These are phyloP conservation scores for Campoplex capitator DNA, from an alignment of 2,888 invertebrate species.

Conservation along the genomic window DNA sequence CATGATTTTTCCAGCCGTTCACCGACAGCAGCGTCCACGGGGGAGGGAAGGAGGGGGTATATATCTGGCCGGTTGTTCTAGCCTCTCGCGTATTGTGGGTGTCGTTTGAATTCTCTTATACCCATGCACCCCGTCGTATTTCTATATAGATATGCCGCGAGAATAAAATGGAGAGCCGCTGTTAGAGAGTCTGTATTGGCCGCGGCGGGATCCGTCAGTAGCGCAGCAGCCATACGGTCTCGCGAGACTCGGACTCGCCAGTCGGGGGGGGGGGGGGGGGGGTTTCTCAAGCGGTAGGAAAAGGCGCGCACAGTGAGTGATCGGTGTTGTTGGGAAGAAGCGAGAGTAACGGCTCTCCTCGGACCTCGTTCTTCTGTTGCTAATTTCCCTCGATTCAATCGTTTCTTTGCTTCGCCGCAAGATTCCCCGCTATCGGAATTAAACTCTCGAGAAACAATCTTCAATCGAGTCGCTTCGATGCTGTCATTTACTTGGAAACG, in stretches of 20 bases:
- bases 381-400: neutral
- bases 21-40: neutral
- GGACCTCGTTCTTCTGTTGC: conserved; percentile 12
- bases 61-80: neutral
- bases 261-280: conserved; percentile 21
- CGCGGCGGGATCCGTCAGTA: conserved; percentile 22
- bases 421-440: neutral
- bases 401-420: neutral
- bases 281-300: conserved; percentile 61
- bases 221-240: conserved; percentile 31
- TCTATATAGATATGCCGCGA: neutral
- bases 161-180: conserved; percentile 21
- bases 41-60: neutral
- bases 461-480: neutral
- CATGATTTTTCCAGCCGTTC: conserved; percentile 8
- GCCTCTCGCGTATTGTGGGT: conserved; percentile 53
- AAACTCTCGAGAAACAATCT: neutral
- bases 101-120: conserved; percentile 45
- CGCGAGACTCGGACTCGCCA: conserved; percentile 29
- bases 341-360: conserved; percentile 39
- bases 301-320: conserved; percentile 61
- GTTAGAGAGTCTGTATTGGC: conserved; percentile 14
- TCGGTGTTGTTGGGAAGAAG: conserved; percentile 61
- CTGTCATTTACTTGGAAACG: neutral
- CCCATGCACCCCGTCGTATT: neutral